phyloP scores from a whole-genome alignment of 2,113 vertebrate species.

The Muntiacus muntjak region DNA sequence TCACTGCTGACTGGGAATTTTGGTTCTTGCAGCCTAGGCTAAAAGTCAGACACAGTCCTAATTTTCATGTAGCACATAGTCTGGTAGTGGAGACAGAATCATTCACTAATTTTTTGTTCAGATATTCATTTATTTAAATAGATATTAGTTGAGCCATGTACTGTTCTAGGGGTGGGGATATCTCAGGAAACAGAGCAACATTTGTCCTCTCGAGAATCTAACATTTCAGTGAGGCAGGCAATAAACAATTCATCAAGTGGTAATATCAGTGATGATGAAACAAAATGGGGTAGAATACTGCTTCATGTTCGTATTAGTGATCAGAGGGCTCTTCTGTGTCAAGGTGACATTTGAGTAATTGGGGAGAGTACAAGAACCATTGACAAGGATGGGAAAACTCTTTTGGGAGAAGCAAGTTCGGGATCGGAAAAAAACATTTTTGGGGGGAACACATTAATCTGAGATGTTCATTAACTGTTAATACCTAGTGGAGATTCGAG shows the following conservation, averaged over 20 bases:
- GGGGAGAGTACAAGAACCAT: not conserved
- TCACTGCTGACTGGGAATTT: not conserved
- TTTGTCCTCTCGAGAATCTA: not conserved
- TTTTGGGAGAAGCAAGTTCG: not conserved
- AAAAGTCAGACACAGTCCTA: not conserved
- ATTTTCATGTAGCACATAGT: not conserved
- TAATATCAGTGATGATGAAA: not conserved
- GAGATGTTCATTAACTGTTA: not conserved
- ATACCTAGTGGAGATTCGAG: not conserved
- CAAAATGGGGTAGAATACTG: accelerated
- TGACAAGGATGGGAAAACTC: not conserved
- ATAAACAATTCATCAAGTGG: not conserved
- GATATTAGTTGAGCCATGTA: too few relatives aligned
- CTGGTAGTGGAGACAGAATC: not conserved
- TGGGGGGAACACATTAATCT: not conserved
- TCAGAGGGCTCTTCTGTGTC: not conserved
- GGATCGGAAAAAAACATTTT: not conserved
- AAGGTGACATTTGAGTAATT: not conserved
- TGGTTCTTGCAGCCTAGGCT: not conserved
- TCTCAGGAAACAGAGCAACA: not conserved
- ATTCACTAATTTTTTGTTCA: not conserved
- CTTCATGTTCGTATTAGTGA: not conserved
- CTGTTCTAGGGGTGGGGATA: not conserved
- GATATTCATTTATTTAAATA: not conserved
- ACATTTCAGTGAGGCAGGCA: not conserved